Percentiles rank a stretch among this genome's conserved stretches.
Evolutionary conservation across 1,140 invertebrate genomes (phyloP).

Genomic region (Drosophila arawakana): DNA sequence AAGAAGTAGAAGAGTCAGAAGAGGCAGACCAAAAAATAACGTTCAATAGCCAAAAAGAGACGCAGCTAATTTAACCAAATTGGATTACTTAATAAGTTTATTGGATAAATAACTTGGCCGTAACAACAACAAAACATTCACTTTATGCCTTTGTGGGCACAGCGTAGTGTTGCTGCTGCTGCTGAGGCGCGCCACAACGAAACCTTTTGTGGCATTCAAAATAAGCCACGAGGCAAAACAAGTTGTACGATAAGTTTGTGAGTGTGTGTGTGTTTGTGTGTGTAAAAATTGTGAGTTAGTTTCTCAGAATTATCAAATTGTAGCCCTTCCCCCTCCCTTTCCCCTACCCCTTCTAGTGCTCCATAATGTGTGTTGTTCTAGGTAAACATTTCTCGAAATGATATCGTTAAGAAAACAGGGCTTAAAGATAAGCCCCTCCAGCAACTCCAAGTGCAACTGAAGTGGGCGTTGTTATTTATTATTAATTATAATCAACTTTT

Average conservation of each 20-base stretch:
- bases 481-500: constrained; percentile 63
- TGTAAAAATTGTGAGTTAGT: constrained; percentile 75
- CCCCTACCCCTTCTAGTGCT: constrained; percentile 7
- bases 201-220: constrained; percentile 77
- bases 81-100: constrained; percentile 84
- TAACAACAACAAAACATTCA: constrained; percentile 47
- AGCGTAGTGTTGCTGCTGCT: constrained; percentile 63
- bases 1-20: constrained; percentile 25
- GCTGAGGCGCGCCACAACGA: constrained; percentile 68
- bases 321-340: constrained; percentile 32
- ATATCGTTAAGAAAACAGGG: constrained; percentile 58
- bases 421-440: constrained; percentile 46
- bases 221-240: constrained; percentile 74
- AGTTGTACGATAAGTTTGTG: constrained; percentile 55
- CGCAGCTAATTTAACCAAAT: constrained; percentile 83
- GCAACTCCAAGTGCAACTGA: constrained; percentile 40
- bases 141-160: constrained; percentile 42
- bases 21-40: too few species aligned
- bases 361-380: constrained; percentile 54
- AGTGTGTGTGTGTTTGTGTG: constrained; percentile 10
- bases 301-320: constrained; percentile 72
- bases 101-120: constrained; percentile 72
- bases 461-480: constrained; percentile 64
- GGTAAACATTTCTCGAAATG: constrained; percentile 64
- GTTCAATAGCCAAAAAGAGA: constrained; percentile 45